Base-by-base conservation (phyloP, 2,888 invertebrate species). In the Zaprionus bogoriensis region DNA sequence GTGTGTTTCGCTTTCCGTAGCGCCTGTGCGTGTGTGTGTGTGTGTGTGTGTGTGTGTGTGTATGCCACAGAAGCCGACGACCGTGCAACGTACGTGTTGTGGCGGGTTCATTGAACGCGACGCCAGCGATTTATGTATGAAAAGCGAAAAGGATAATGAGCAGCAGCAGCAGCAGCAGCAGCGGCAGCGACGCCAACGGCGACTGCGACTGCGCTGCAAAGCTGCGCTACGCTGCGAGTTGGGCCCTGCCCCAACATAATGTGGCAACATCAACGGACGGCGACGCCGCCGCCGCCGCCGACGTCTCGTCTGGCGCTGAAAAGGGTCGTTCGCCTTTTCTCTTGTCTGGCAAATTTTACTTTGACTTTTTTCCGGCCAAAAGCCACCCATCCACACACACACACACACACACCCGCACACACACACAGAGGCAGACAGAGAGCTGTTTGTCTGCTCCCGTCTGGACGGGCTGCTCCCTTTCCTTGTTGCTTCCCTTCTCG, bases 1-100 rank as follows among this genome's bases (percentile, higher is more conserved):
- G 73, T 79, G 77, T 88, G 87, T 89, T 89, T 89, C 89, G 89
- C 89, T 89, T 89, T 89, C 86, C 88, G 88, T 89, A 87, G 89
- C 88, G 84, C 87, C n/a, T n/a, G n/a, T n/a, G n/a, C n/a, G n/a
- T n/a, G n/a, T n/a, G n/a, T n/a, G n/a, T n/a, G n/a, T n/a, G n/a
- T n/a, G n/a, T n/a, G n/a, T n/a, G n/a, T n/a, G n/a, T n/a, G n/a
- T n/a, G n/a, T n/a, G n/a, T n/a, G 89, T 89, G 87, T 89, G 88
- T 89, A 89, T 88, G 79, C 77, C 60, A 65, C 74, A 69, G 73
- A 85, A 83, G 88, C 84, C 88, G 88, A 89, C 89, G 89, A 88
- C 87, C 87, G 67, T 65, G 64, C 64, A 64, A 59, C 80, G 84
- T 79, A 84, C 84, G 81, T 78, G 84, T 65, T 63, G 71, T 68